phyloP scores from a whole-genome alignment of 2,113 vertebrate species.

The Notothenia coriiceps region DNA sequence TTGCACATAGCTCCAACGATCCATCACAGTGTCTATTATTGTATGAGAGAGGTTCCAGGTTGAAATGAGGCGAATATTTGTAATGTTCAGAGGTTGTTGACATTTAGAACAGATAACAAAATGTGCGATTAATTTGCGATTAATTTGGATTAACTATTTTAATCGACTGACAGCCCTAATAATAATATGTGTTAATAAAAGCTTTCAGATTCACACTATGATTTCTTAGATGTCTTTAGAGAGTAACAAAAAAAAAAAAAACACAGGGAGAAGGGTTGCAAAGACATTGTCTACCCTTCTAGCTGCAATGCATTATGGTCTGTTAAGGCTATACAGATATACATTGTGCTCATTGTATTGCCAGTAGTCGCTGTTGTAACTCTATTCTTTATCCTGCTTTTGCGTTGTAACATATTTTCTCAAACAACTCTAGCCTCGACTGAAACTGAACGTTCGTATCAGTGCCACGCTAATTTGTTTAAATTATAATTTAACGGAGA shows the following conservation, averaged over 20 bases:
- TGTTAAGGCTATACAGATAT: background rate
- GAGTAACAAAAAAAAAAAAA: background rate
- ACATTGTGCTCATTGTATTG: background rate
- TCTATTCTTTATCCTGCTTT: background rate
- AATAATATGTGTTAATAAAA: background rate
- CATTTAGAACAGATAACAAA: too few species aligned
- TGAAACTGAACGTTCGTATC: slow-evolving; percentile 33
- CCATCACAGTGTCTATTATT: too few species aligned
- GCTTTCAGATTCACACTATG: background rate
- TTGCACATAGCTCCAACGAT: too few species aligned
- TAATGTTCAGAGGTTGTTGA: too few species aligned
- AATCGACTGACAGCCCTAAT: too few species aligned
- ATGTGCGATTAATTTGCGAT: too few species aligned
- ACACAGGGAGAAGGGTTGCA: background rate
- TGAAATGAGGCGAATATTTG: too few species aligned
- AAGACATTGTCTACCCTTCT: background rate
- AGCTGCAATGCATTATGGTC: background rate
- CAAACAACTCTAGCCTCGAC: slow-evolving; percentile 5
- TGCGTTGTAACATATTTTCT: slow-evolving; percentile 13
- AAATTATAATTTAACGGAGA: slow-evolving; percentile 40
- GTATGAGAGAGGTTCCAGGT: too few species aligned
- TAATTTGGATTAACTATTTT: too few species aligned
- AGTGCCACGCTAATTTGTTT: slow-evolving; percentile 44
- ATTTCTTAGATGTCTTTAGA: background rate
- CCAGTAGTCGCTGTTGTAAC: background rate